Base-by-base conservation (phyloP, 2,888 invertebrate species). In the Ornithoptera priamus region DNA sequence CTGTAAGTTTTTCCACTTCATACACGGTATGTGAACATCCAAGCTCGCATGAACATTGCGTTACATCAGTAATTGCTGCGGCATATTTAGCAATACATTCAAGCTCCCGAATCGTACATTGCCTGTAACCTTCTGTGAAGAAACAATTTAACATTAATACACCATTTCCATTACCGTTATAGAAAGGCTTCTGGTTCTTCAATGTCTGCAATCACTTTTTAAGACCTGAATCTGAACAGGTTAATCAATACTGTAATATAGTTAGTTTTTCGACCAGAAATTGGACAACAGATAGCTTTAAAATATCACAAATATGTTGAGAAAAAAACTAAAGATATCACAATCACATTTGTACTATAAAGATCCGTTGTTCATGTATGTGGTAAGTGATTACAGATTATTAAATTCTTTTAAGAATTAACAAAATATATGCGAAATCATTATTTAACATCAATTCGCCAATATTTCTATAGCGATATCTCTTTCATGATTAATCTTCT, bases 1-100 rank as follows among this genome's bases (percentile, higher is more conserved):
- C 95, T 10, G 94, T 94, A 0, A 96, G 90, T 81, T 96, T 96
- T 78, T 96, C 96, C 6, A 96, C 94, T 83, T 95, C 95, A 75
- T 96, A 97, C 0, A 96, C 95, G 0, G 95, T 95, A 81, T 96
- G 95, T 12, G 94, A 93, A 82, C 97, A 97, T 57, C 95, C 94
- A 18, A 97, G 89, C 77, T 95, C 95, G 82, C 97, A 97, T 8
- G 92, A 76, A 78, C 96, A 96, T 60, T 92, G 88, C 42, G 94
- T 92, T 8, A 94, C 93, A 68, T 94, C 93, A 8, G 92, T 93
- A 60, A 95, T 95, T 62, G 90, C 88, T 0, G 85, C 80, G 59
- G 90, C 88, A 79, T 94, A 81, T 15, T 90, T 85, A 0, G 92
- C 88, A 58, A 96, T 90, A 75, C 96, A 96, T 60, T 83, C 81